Evolutionary conservation across 2,888 invertebrate genomes (phyloP).

Genomic region (Seira sanloemensis): DNA sequence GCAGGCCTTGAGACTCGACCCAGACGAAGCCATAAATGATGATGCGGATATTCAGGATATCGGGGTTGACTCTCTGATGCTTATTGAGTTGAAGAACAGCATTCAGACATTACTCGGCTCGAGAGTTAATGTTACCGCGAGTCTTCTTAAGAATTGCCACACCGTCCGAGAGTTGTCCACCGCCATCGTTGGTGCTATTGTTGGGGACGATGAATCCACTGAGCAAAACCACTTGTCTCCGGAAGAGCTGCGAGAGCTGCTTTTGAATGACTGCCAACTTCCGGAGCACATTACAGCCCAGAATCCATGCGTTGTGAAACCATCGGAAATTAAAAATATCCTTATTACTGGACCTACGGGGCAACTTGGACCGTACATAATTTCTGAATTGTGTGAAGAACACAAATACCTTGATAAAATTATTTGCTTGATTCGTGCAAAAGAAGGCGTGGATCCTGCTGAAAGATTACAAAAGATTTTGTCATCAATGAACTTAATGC

Average conservation of each 20-base stretch:
- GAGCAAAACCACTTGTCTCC: background rate
- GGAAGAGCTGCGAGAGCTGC: constrained; percentile 35
- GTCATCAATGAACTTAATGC: background rate
- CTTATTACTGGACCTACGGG: constrained; percentile 52
- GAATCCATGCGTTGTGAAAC: background rate
- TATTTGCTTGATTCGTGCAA: constrained; percentile 31
- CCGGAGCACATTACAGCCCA: constrained; percentile 13
- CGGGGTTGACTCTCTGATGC: constrained; percentile 31
- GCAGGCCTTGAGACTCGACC: background rate
- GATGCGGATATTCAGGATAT: constrained; percentile 24
- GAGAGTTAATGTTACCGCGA: constrained; percentile 6
- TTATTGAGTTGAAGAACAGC: constrained; percentile 33
- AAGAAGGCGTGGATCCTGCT: background rate
- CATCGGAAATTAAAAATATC: constrained; percentile 29
- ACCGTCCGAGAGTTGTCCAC: constrained; percentile 8
- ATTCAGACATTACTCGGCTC: constrained; percentile 19
- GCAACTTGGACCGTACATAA: constrained; percentile 42
- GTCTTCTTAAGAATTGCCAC: constrained; percentile 33
- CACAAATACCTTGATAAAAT: constrained; percentile 21
- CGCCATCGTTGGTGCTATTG: constrained; percentile 20
- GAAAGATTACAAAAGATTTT: constrained; percentile 2
- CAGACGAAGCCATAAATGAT: constrained; percentile 19
- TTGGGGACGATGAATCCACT: background rate
- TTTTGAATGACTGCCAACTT: constrained; percentile 30
- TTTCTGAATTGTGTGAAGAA: background rate